phyloP scores from a whole-genome alignment of 2,113 vertebrate genomes.

The Lutjanus erythropterus region DNA sequence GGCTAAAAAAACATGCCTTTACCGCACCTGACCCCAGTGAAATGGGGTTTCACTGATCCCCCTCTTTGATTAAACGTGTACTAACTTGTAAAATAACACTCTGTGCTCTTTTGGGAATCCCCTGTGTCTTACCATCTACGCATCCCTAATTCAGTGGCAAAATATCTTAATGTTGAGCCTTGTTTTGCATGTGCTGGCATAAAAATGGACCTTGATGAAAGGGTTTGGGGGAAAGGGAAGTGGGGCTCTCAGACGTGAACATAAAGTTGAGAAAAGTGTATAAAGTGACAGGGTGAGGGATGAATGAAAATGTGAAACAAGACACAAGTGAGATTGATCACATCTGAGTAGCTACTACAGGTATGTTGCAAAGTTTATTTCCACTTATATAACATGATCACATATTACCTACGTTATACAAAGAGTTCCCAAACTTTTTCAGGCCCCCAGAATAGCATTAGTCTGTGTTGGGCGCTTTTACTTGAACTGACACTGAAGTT shows the following conservation, averaged over 20 bases:
- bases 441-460: too few relatives aligned
- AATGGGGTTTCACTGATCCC: conserved; percentile 5
- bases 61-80: conserved; percentile 17
- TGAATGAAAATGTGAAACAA: neutral
- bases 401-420: too few relatives aligned
- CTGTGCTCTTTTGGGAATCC: conserved; percentile 2
- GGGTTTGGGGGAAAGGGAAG: neutral
- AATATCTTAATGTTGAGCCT: neutral
- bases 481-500: too few relatives aligned
- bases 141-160: neutral
- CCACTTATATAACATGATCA: neutral
- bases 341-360: too few relatives aligned
- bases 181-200: neutral
- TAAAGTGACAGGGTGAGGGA: neutral
- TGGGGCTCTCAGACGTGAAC: neutral
- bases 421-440: too few relatives aligned
- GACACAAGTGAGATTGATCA: too few relatives aligned
- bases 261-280: too few relatives aligned
- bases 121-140: neutral
- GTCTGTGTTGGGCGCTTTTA: too few relatives aligned
- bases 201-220: neutral
- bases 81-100: conserved; percentile 10
- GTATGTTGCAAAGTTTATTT: neutral
- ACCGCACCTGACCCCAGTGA: conserved; percentile 11
- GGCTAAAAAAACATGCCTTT: conserved; percentile 17